Base-by-base conservation (phyloP, 2,797 vertebrate genomes). In the Pempheris klunzingeri region DNA sequence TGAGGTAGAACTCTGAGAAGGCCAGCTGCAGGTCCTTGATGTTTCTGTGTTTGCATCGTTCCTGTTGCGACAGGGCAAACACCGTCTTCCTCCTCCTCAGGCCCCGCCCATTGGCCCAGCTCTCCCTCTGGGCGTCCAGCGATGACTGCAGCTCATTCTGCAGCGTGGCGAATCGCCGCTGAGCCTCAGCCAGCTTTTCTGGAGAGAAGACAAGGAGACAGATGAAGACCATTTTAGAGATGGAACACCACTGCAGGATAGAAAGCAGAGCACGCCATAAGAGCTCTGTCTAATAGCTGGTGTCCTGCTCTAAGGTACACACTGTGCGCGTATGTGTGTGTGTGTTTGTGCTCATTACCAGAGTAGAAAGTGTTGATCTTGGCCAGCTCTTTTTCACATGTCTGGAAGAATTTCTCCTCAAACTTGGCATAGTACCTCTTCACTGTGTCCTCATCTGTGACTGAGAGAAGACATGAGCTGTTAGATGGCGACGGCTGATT, bases 1-100 rank as follows among this genome's bases (percentile, higher is more conserved):
- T 99, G 95, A 99, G 97, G 97, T 99, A 99, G 96, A 99, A 99
- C 97, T 99, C 98, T 0, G 97, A 99, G 94, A 99, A 99, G 94
- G 98, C 98, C 95, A 99, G 86, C 95, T 99, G 98, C 92, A 99
- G 96, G 92, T 99, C 98, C 90, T 97, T 95, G 83, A 99, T 98
- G 85, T 99, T 99, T 82, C 98, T 95, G 71, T 99, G 96, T 81
- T 99, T 98, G 82, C 97, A 98, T 49, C 98, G 94, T 83, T 99
- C 97, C 90, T 99, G 92, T 4, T 99, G 98, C 8, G 98, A 99
- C 85, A 99, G 95, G 77, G 97, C 97, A 81, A 99, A 99, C 88
- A 99, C 97, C 0, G 95, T 96, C 92, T 97, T 99, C 69, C 96
- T 95, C 78, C 96, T 96, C 50, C 94, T 94, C 85, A 98, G 94